Base-by-base conservation (phyloP, 2,888 invertebrate species). In the Drosophila colorata region DNA sequence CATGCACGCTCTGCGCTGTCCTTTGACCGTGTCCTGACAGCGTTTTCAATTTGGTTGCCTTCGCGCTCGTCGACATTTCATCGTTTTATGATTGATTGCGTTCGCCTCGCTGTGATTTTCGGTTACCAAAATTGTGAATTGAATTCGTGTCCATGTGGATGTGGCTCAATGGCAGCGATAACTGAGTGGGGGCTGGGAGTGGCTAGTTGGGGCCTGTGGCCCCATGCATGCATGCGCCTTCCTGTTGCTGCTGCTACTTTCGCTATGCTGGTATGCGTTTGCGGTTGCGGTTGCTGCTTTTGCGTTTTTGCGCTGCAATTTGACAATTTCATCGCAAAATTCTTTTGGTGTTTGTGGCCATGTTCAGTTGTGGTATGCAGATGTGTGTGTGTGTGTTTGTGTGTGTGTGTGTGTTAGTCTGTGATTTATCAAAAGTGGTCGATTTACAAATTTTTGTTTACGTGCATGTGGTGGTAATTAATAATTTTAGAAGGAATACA, bases 41-140 rank as follows among this genome's bases (percentile, higher is more conserved):
- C 49, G 56, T 56, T 72, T 73, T 65, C 73, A 78, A 72, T 59
- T 68, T 73, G 58, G 56, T 55, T 35, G 57, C 46, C n/a, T 44
- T 64, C 35, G 57, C 73, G 40, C 57, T 57, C 61, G 66, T 70
- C 74, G 85, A 87, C 74, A 66, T 87, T 83, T 87, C 89, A 87
- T 80, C 88, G 74, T 77, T 89, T 78, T 85, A 89, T 87, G 90
- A 87, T 90, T 90, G 89, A 87, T 87, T 90, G 90, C 89, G 69
- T 72, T 84, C 72, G 82, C 69, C 71, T 81, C 72, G 74, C 68
- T 66, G 63, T 87, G 89, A 83, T 83, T 88, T 88, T 83, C 77
- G 65, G 68, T 74, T 58, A 71, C 69, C 89, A 67, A 86, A 88
- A 87, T 87, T 69, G 78, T 80, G 82, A 84, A 88, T 88, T 88